Conservation (phyloP, 2,113 vertebrate species). For the Scortum barcoo region DNA sequence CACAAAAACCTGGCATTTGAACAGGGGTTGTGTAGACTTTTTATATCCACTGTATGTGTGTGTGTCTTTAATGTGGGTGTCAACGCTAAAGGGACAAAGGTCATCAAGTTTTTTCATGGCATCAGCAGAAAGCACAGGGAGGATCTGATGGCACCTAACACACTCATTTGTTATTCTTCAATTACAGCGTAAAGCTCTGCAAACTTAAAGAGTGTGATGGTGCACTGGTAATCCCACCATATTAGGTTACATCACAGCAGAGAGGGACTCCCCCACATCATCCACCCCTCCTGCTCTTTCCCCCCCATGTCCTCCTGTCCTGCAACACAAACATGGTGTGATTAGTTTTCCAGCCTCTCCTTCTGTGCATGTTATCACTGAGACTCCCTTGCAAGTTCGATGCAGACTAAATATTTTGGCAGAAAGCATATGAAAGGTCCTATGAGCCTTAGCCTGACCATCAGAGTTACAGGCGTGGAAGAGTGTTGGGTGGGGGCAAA, state of each 20-base stretch:
- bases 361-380: constrained; percentile 58
- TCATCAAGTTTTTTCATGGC: too few relatives aligned
- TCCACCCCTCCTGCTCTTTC: not conserved
- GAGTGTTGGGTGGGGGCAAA: not conserved
- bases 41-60: too few relatives aligned
- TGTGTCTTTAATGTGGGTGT: too few relatives aligned
- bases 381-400: constrained; percentile 51
- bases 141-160: constrained; percentile 51
- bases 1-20: too few relatives aligned
- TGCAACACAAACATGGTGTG: constrained; percentile 6
- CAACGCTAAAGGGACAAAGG: too few relatives aligned
- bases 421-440: constrained; percentile 67
- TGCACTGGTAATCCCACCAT: constrained; percentile 12
- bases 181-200: constrained; percentile 61
- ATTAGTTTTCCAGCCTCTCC: constrained; percentile 49
- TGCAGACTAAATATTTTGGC: constrained; percentile 72
- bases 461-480: constrained; percentile 26
- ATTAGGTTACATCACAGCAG: constrained; percentile 44
- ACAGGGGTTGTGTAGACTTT: too few relatives aligned
- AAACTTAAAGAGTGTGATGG: constrained; percentile 25
- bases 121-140: constrained; percentile 63
- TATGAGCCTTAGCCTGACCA: constrained; percentile 9
- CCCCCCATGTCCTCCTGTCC: not conserved
- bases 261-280: constrained; percentile 9
- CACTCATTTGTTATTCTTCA: constrained; percentile 74